phyloP scores from a whole-genome alignment of 2,797 vertebrate species.

The Manis crassicaudata region DNA sequence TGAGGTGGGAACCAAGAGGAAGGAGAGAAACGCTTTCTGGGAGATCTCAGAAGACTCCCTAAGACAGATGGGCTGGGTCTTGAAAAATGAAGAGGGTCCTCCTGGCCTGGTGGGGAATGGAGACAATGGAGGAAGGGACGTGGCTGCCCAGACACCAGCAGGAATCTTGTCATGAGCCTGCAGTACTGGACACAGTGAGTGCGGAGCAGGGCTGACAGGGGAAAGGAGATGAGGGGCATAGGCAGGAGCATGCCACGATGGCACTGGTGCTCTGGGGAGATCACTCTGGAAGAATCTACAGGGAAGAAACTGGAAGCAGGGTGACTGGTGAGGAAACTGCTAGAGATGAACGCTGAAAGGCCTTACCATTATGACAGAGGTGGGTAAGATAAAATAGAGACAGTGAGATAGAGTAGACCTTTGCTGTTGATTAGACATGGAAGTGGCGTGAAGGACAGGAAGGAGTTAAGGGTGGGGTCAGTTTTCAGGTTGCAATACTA shows the following conservation, averaged over 20 bases:
- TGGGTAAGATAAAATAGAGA: background rate
- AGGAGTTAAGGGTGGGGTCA: background rate
- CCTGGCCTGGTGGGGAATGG: background rate
- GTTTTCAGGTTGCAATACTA: background rate
- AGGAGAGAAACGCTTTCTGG: background rate
- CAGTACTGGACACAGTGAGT: rapidly evolving
- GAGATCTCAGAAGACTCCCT: background rate
- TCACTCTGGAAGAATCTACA: background rate
- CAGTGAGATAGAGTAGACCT: background rate
- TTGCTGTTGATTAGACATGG: rapidly evolving
- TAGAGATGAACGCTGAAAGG: background rate
- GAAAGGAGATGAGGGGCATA: background rate
- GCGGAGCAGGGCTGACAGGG: rapidly evolving
- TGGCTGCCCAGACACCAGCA: background rate
- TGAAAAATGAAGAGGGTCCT: background rate
- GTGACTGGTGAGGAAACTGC: background rate
- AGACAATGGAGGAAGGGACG: rapidly evolving
- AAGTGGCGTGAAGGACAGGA: background rate
- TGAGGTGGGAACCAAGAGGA: background rate
- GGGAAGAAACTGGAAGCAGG: background rate
- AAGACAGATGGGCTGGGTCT: background rate
- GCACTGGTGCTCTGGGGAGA: background rate
- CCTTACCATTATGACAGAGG: rapidly evolving
- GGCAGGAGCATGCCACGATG: background rate
- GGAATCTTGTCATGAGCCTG: rapidly evolving